Conservation (phyloP, 2,113 vertebrate genomes). For the Lophotis ruficrista region DNA sequence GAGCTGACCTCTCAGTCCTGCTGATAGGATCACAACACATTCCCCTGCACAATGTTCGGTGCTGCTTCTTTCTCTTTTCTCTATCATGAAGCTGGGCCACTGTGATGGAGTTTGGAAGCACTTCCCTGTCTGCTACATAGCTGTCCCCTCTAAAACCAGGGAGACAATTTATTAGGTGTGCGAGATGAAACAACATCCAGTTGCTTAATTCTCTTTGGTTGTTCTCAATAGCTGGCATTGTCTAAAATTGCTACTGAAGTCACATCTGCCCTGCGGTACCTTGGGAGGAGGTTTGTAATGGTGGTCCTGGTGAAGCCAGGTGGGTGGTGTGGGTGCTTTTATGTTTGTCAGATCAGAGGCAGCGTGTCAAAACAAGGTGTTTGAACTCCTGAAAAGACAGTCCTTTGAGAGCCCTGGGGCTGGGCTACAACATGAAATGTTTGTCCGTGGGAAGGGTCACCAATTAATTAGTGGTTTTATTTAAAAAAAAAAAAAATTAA, state of each 20-base stretch:
- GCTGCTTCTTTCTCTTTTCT: not conserved
- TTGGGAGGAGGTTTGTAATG: not conserved
- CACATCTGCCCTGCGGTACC: rapidly evolving
- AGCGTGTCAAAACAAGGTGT: not conserved
- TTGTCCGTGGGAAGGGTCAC: slow-evolving; percentile 44
- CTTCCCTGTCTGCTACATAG: not conserved
- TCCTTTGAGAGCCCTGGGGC: not conserved
- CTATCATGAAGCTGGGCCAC: rapidly evolving
- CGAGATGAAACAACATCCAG: not conserved
- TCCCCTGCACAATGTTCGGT: rapidly evolving
- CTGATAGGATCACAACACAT: not conserved
- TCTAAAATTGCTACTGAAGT: not conserved
- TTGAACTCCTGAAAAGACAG: not conserved
- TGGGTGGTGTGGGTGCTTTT: not conserved
- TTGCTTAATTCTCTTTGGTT: not conserved
- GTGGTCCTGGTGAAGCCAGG: not conserved
- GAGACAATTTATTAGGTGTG: not conserved
- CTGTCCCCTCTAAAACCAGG: not conserved
- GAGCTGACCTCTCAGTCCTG: not conserved
- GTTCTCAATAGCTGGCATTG: not conserved
- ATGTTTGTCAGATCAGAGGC: not conserved
- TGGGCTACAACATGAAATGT: not conserved
- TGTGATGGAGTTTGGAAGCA: not conserved
- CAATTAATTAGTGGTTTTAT: slow-evolving; percentile 57
- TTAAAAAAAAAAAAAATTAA: not conserved